Evolutionary conservation across 2,888 invertebrate genomes (phyloP), one percentile per base, ranked within the genome.

Genomic region (Rhyacophila evoluta): DNA sequence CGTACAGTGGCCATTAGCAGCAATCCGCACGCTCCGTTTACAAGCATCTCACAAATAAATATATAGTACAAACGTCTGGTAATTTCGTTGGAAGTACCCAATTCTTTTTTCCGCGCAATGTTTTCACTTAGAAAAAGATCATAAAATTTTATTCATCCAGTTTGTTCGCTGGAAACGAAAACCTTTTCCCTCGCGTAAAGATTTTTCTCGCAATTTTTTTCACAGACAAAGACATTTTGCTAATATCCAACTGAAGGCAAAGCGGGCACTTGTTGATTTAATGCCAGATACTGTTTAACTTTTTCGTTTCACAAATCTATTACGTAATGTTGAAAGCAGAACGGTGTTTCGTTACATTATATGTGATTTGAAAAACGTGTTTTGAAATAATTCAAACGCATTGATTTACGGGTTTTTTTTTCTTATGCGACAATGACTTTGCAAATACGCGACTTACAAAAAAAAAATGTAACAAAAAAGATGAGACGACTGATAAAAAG

Each of bases 111-210:
- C 25, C 55, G 8, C 55, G 8, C 55, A 55, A 25, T 55, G 55
- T 55, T 55, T 55, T 25, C 55, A 55, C 55, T 55, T 55, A 55
- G 19, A 8, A 55, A 55, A 55, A 25, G 55, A 55, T 55, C 55
- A 55, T 55, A 55, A 55, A 55, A 55, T 55, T 55, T 12, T 55
- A 55, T 55, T 25, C 55, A 19, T 55, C 55, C 19, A 55, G 55
- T 55, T 55, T 55, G 55, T 55, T 55, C 25, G 5, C 19, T 25
- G 5, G 55, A 41, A 41, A 10, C 15, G 25, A 55, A 55, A 55
- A 55, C 15, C 55, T 10, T 55, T 55, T 55, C 19, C 19, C 4
- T 19, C 3, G 19, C 6, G 10, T 19, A 55, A 55, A 55, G 19
- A 15, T 15, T 41, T 2, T 2, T 55, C 19, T 10, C 10, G n/a